Conservation (phyloP, 1,140 invertebrate species). For the Tetramorium parvispinum region DNA sequence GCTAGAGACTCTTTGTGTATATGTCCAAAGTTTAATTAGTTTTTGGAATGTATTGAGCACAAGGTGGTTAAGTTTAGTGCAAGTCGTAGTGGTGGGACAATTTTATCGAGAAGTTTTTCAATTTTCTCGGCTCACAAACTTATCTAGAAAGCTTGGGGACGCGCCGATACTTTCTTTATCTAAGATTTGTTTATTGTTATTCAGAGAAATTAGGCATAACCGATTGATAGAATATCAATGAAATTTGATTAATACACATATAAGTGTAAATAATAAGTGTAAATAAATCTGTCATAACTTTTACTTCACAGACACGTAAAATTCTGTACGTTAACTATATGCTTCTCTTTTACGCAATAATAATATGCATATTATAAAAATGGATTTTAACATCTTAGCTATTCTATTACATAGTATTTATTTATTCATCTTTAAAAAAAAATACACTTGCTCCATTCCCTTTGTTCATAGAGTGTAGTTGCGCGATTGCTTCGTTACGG, state of each 20-base stretch:
- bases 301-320: not conserved
- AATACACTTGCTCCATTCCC: not conserved
- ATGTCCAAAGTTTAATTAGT: slow-evolving; percentile 85
- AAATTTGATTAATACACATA: not conserved
- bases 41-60: slow-evolving; percentile 81
- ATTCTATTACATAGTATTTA: not conserved
- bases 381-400: not conserved
- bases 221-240: not conserved
- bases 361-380: not conserved
- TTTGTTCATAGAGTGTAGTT: slow-evolving; percentile 11
- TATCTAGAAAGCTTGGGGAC: slow-evolving; percentile 55
- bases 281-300: not conserved
- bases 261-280: no score
- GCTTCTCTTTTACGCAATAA: not conserved
- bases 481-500: slow-evolving; percentile 55
- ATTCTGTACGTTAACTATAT: not conserved
- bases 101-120: slow-evolving; percentile 85
- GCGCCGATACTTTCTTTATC: slow-evolving; percentile 61
- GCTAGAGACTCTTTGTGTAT: slow-evolving; percentile 69
- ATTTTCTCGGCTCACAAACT: slow-evolving; percentile 81
- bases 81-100: slow-evolving; percentile 81
- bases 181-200: slow-evolving; percentile 74
- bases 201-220: slow-evolving; percentile 22
- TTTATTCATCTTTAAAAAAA: not conserved
- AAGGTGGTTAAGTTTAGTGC: slow-evolving; percentile 79